A percentile compares a stretch with the other conserved stretches of the same genome.
phyloP scores from a whole-genome alignment of 2,113 vertebrate genomes.

The Girardinichthys multiradiatus region DNA sequence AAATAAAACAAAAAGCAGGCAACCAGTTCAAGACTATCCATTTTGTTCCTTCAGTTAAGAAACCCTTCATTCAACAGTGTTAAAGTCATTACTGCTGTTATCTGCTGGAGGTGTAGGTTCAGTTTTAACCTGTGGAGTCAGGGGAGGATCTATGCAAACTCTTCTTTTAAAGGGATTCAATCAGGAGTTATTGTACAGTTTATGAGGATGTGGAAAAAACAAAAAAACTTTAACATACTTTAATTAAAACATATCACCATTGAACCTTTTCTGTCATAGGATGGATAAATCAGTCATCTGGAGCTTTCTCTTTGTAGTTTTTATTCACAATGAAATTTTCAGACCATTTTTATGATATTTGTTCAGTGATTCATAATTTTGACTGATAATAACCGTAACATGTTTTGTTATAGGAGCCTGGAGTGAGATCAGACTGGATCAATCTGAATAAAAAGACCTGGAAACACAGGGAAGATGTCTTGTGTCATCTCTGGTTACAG shows the following conservation, averaged over 20 bases:
- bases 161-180: neutral
- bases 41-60: too few relatives aligned
- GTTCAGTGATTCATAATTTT: neutral
- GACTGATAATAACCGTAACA: neutral
- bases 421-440: neutral
- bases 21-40: too few relatives aligned
- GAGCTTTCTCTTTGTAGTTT: neutral
- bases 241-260: too few relatives aligned
- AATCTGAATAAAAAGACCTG: neutral
- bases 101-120: too few relatives aligned
- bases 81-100: too few relatives aligned
- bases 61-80: too few relatives aligned
- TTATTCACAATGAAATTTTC: neutral
- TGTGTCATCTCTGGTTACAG: constrained; percentile 9
- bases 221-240: neutral
- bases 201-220: too few relatives aligned
- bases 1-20: too few relatives aligned
- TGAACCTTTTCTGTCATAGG: neutral
- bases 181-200: neutral
- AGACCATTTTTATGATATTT: neutral
- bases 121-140: too few relatives aligned
- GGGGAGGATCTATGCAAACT: neutral
- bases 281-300: neutral
- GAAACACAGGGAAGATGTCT: constrained; percentile 23
- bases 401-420: neutral